Evolutionary conservation across 2,888 invertebrate genomes (phyloP).

Genomic region (Andrena hattorfiana): DNA sequence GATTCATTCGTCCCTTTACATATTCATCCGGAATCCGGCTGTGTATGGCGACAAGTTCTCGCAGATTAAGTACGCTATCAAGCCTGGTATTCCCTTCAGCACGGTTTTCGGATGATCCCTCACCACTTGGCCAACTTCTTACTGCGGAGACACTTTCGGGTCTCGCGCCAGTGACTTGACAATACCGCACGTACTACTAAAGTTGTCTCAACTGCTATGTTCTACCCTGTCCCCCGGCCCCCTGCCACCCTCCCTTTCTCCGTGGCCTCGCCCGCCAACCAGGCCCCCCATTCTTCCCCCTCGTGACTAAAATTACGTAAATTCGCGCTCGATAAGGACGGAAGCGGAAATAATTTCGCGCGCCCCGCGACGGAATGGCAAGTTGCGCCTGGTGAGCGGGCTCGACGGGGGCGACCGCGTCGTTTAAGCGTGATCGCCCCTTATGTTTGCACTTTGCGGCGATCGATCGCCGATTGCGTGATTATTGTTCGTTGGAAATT

Average conservation of each 20-base stretch:
- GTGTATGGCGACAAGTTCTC: slow-evolving; percentile 38
- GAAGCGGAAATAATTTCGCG: slow-evolving; percentile 78
- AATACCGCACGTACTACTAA: slow-evolving; percentile 62
- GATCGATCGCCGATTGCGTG: no score
- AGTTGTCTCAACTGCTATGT: slow-evolving; percentile 52
- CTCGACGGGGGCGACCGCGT: slow-evolving; percentile 59
- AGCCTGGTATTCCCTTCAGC: slow-evolving; percentile 36
- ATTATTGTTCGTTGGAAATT: no score
- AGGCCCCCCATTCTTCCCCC: slow-evolving; percentile 41
- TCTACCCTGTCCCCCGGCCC: slow-evolving; percentile 8
- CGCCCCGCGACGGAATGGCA: slow-evolving; percentile 77
- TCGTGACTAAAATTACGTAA: slow-evolving; percentile 37
- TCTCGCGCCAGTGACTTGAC: slow-evolving; percentile 58
- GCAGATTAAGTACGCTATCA: slow-evolving; percentile 59
- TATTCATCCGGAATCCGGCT: slow-evolving; percentile 39
- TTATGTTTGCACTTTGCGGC: neutral
- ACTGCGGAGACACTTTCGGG: slow-evolving; percentile 63
- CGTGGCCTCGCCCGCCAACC: slow-evolving; percentile 23
- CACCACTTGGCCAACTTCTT: slow-evolving; percentile 53
- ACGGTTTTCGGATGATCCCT: slow-evolving; percentile 51
- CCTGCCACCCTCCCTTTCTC: slow-evolving; percentile 21
- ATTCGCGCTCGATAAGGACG: slow-evolving; percentile 60
- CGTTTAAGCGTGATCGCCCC: slow-evolving; percentile 12
- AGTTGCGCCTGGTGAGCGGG: slow-evolving; percentile 71
- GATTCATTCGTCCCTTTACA: slow-evolving; percentile 26